These are phyloP conservation scores for Eremobia ochroleuca DNA, from an alignment of 2,888 invertebrate genomes.

Conservation along the genomic window DNA sequence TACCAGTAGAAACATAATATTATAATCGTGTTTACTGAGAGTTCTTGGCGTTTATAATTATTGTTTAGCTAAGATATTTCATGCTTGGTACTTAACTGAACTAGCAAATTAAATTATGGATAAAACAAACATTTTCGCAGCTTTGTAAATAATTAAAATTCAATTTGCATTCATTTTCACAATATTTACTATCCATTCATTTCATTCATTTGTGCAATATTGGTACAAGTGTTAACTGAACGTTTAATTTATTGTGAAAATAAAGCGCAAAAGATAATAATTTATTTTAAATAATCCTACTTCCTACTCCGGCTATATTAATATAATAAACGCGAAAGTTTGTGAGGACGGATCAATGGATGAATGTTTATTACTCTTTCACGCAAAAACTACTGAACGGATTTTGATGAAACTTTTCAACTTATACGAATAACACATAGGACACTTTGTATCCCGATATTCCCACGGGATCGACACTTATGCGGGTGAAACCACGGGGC, in stretches of 20 bases:
- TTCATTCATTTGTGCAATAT: constrained; percentile 21
- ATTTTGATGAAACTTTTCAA: background rate
- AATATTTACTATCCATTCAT: too few species aligned
- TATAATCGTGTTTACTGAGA: background rate
- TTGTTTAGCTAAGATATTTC: constrained; percentile 21
- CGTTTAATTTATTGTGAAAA: background rate
- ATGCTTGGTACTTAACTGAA: background rate
- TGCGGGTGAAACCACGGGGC: background rate
- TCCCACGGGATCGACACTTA: background rate
- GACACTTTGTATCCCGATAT: background rate
- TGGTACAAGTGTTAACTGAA: constrained; percentile 1
- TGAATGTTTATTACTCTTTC: background rate
- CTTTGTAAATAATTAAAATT: constrained; percentile 38
- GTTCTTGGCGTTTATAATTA: constrained; percentile 5
- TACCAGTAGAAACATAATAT: background rate
- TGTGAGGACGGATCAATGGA: background rate
- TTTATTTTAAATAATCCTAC: background rate
- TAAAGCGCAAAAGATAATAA: background rate
- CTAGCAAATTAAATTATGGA: constrained; percentile 11
- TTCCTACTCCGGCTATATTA: background rate
- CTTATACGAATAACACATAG: too few species aligned
- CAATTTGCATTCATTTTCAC: constrained; percentile 16
- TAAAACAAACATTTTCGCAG: constrained; percentile 29
- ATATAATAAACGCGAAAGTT: background rate
- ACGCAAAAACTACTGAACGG: background rate